Evolutionary conservation across 35 echinoderm and acorn worm species (phyloP).

Genomic region (Lytechinus pictus): DNA sequence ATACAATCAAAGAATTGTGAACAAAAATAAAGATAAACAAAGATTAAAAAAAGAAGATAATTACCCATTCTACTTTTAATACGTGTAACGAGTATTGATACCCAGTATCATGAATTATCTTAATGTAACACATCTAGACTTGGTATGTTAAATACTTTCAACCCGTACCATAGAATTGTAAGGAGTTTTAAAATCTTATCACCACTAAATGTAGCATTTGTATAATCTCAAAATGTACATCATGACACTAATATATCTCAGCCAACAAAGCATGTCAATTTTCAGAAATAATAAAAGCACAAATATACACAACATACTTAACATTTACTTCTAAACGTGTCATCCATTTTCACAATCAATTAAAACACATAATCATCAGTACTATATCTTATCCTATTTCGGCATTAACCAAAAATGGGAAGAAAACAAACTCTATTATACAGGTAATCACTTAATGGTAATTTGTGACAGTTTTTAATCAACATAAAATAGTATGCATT

Average conservation of each 20-base stretch:
- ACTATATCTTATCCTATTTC: neutral
- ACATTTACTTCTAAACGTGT: neutral
- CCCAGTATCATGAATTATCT: neutral
- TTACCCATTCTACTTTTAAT: neutral
- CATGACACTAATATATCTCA: neutral
- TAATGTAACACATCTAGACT: neutral
- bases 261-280: neutral
- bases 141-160: neutral
- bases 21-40: neutral
- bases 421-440: neutral
- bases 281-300: neutral
- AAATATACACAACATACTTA: conserved; percentile 7
- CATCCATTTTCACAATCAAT: neutral
- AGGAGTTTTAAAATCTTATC: neutral
- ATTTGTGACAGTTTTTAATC: neutral
- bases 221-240: neutral
- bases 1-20: neutral
- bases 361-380: neutral
- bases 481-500: neutral
- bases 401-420: neutral
- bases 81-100: neutral
- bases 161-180: neutral
- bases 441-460: neutral
- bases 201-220: neutral
- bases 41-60: neutral